Conservation (phyloP, 2,888 invertebrate genomes). For the Auanema sp. region DNA sequence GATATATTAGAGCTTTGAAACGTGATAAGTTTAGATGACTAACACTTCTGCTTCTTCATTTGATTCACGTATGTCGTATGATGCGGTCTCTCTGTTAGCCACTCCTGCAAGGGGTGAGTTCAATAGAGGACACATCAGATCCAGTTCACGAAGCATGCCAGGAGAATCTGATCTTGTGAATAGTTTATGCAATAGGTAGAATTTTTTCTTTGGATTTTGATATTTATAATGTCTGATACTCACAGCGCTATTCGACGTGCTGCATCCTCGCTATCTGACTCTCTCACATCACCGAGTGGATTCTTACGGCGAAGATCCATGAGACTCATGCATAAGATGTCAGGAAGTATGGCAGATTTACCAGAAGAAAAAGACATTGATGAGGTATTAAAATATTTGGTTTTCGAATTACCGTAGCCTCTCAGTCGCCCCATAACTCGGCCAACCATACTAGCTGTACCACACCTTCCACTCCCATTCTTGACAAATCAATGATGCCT, state of each 20-base stretch:
- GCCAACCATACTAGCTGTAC: no score
- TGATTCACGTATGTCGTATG: not conserved
- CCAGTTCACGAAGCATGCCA: slow-evolving; percentile 8
- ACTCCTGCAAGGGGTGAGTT: slow-evolving; percentile 4
- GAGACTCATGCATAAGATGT: not conserved
- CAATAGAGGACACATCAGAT: not conserved
- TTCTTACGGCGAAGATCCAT: not conserved
- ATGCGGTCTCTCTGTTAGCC: not conserved
- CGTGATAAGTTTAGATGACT: not conserved
- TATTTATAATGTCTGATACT: not conserved
- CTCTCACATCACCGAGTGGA: not conserved
- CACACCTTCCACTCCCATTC: no score
- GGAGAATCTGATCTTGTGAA: slow-evolving; percentile 9
- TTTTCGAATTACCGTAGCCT: no score
- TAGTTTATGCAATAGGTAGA: slow-evolving; percentile 8
- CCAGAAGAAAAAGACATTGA: not conserved
- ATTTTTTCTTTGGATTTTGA: no score
- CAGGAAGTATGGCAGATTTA: not conserved
- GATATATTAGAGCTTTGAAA: not conserved
- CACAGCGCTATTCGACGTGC: not conserved
- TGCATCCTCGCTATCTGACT: not conserved
- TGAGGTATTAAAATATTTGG: no score
- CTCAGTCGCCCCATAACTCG: no score
- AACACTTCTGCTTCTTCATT: slow-evolving; percentile 2
- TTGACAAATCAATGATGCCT: no score